These are phyloP conservation scores for Corapipo altera DNA, from an alignment of 2,113 vertebrate species.

Conservation along the genomic window DNA sequence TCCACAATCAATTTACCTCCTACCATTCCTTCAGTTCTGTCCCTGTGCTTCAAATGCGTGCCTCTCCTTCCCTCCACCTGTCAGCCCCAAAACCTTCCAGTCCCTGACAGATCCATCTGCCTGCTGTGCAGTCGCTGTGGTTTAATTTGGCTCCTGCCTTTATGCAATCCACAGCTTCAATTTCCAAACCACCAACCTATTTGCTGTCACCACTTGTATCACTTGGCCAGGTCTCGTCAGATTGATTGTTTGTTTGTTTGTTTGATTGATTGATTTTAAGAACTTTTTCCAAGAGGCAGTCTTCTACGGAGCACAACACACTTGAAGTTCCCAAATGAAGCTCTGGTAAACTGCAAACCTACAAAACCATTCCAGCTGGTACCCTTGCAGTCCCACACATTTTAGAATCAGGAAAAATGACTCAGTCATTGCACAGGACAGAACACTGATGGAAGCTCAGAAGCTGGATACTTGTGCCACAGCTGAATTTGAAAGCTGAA, in stretches of 20 bases:
- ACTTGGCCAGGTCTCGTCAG: accelerated
- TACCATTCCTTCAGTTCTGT: background rate
- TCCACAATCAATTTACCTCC: background rate
- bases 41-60: accelerated
- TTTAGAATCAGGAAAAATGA: background rate
- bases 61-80: no score
- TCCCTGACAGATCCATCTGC: background rate
- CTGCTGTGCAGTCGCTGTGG: background rate
- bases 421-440: background rate
- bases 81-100: background rate
- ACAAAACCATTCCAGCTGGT: background rate
- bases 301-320: background rate
- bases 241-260: background rate
- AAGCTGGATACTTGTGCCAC: background rate
- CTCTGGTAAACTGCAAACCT: accelerated
- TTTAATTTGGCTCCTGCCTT: background rate
- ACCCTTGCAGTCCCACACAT: background rate
- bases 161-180: background rate
- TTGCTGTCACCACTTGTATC: background rate
- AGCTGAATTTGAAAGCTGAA: background rate
- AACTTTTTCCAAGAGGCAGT: background rate
- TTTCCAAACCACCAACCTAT: background rate
- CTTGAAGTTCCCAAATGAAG: background rate
- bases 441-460: background rate
- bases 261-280: background rate